Base-by-base conservation (phyloP, 2,797 vertebrate species). In the Acanthurus leucopareius region DNA sequence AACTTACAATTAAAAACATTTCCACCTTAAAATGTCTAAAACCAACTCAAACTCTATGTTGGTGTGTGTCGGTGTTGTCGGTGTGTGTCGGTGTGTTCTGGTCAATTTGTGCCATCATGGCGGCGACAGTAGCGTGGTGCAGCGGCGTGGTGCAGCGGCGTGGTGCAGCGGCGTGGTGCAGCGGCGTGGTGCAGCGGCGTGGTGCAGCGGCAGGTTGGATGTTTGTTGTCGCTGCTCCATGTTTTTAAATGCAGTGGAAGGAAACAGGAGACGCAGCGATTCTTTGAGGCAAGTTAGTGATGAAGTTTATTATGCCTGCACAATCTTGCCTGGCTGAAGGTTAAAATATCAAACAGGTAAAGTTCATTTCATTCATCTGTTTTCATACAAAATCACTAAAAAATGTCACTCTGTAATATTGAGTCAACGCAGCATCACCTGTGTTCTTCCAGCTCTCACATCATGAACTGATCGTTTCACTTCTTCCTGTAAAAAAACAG, bases 341-440 rank as follows among this genome's bases (percentile, higher is more conserved):
- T 92, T 91, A 94, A 89, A 81, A 92, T 92, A 93, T 90, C 88
- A 92, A 93, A 93, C 92, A 92, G 78, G 78, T 85, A 15, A 75
- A 80, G 28, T 77, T 86, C 63, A 48, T 78, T 86, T 81, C 68
- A 87, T 83, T 90, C 83, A 83, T 86, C 75, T 72, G 66, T 75
- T 87, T 84, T 79, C 88, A 94, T 94, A 95, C 67, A 95, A 95
- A 95, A 95, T 91, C 87, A 91, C 94, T 94, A 95, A 86, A 95
- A 95, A 94, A 94, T 87, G 75, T 89, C 89, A 92, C 91, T 90
- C 89, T 89, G 68, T 87, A 89, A 87, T 87, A 86, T 75, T 77
- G 79, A 58, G 82, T 84, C 85, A 78, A 64, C 74, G 65, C 74
- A 89, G 85, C 57, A 62, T 79, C 77, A 54, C 28, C 70, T 62